Base-by-base conservation (phyloP, 2,888 invertebrate species). In the Nephrotoma guestfalica region DNA sequence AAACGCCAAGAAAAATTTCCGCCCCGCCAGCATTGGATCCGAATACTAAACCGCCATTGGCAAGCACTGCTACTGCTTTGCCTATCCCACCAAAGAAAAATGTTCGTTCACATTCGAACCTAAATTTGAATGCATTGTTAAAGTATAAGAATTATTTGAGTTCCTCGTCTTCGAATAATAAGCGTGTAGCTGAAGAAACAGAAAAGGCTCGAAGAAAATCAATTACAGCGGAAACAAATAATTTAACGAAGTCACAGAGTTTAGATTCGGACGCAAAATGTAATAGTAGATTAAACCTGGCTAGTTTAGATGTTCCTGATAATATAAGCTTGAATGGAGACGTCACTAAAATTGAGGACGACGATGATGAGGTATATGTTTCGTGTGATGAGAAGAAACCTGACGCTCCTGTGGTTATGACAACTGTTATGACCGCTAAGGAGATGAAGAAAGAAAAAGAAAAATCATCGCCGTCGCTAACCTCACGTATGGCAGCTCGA, bases 401-500 rank as follows among this genome's bases (percentile, higher is more conserved):
- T 15, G 41, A 83, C 43, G 13, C 85, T 47, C 15, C 40, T 41
- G 71, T 87, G n/a, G 11, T 41, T 30, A 85, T 86, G 41, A 40
- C 40, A 40, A 86, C 41, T 40, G 41, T 85, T 6, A 85, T 86
- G 57, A 84, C 71, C 71, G 71, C 71, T 30, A 71, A 71, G 30
- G 71, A 71, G 11, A 71, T 71, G 71, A 71, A 71, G 15, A 83
- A 41, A n/a, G 83, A 84, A 42, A 86, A 11, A n/a, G 86, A 87
- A 15, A 88, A 88, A 88, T 89, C 89, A 88, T 90, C 90, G 87
- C 90, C 90, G 88, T 90, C 90, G 88, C 89, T 91, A 87, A 90
- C 90, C n/a, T 90, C 90, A 87, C 89, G 90, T 89, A 90, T 91
- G 87, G 90, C 90, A 86, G 91, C 90, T 51, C 90, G 90, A 89